Conservation (phyloP, 2,888 invertebrate species). For the Sturmia bella region DNA sequence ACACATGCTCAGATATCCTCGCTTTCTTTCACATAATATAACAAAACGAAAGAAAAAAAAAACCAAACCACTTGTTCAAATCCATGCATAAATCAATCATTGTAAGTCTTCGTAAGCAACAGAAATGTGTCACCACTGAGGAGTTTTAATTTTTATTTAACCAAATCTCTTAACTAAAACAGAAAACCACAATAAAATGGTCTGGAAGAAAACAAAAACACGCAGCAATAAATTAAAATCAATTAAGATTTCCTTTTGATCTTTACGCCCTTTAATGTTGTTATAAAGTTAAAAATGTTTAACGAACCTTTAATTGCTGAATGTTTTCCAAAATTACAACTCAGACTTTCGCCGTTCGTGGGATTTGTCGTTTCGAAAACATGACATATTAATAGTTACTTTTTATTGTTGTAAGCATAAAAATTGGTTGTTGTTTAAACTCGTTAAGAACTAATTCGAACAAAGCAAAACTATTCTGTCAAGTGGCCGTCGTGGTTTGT, state of each 20-base stretch:
- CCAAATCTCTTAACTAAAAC: slow-evolving; percentile 53
- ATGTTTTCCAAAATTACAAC: slow-evolving; percentile 29
- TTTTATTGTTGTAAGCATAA: not conserved
- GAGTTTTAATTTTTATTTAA: slow-evolving; percentile 65
- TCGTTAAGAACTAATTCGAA: no score
- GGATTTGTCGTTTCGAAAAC: slow-evolving; percentile 8
- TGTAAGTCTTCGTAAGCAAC: slow-evolving; percentile 59
- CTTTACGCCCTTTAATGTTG: slow-evolving; percentile 56
- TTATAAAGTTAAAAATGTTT: slow-evolving; percentile 43
- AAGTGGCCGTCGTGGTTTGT: no score
- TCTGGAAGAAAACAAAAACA: slow-evolving; percentile 6
- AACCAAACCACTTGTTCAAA: not conserved
- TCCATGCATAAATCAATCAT: slow-evolving; percentile 64
- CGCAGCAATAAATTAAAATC: slow-evolving; percentile 67
- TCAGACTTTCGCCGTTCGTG: slow-evolving; percentile 22
- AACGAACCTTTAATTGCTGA: slow-evolving; percentile 46
- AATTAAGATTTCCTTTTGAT: slow-evolving; percentile 68
- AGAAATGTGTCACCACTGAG: slow-evolving; percentile 59
- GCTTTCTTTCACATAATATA: slow-evolving; percentile 8
- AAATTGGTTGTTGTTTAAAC: not conserved
- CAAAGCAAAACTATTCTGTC: no score
- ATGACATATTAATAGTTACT: not conserved
- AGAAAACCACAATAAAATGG: not conserved
- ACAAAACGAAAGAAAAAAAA: no score
- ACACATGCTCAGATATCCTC: not conserved